Evolutionary conservation across 2,797 vertebrate species (phyloP).

Genomic region (Pagetopsis macropterus): DNA sequence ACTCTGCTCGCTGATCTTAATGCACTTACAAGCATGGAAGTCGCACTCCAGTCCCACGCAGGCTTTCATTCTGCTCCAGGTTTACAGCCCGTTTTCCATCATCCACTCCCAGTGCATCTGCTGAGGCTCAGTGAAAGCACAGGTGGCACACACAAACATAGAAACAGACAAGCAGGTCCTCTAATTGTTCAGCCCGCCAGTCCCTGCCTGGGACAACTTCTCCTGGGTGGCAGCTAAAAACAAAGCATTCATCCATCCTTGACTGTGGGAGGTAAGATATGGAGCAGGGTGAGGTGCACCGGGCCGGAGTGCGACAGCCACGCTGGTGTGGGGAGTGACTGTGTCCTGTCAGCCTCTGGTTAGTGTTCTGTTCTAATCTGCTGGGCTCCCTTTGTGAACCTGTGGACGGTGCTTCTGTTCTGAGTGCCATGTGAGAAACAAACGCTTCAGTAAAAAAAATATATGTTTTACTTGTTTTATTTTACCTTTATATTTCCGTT

Average conservation of each 20-base stretch:
- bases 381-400: conserved; percentile 84
- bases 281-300: conserved; percentile 40
- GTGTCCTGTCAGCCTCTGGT: conserved; percentile 81
- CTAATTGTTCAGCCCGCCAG: conserved; percentile 56
- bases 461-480: conserved; percentile 80
- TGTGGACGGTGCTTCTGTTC: conserved; percentile 84
- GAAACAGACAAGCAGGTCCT: conserved; percentile 16
- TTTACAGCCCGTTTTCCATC: conserved; percentile 63
- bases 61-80: conserved; percentile 61
- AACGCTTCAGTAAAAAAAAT: conserved; percentile 75
- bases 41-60: conserved; percentile 69
- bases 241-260: conserved; percentile 67
- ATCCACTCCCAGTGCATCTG: conserved; percentile 53
- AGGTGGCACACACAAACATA: conserved; percentile 58
- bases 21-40: conserved; percentile 81
- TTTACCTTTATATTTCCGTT: conserved; percentile 76
- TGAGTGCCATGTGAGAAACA: conserved; percentile 83
- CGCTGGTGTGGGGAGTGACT: conserved; percentile 81
- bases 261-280: conserved; percentile 54
- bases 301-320: conserved; percentile 73
- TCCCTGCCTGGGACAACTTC: conserved; percentile 54
- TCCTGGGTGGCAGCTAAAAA: conserved; percentile 73
- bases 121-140: conserved; percentile 53
- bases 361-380: conserved; percentile 83
- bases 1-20: conserved; percentile 86